These are phyloP conservation scores for Coecobrya sp. DNA, from an alignment of 2,888 invertebrate species.

Conservation along the genomic window DNA sequence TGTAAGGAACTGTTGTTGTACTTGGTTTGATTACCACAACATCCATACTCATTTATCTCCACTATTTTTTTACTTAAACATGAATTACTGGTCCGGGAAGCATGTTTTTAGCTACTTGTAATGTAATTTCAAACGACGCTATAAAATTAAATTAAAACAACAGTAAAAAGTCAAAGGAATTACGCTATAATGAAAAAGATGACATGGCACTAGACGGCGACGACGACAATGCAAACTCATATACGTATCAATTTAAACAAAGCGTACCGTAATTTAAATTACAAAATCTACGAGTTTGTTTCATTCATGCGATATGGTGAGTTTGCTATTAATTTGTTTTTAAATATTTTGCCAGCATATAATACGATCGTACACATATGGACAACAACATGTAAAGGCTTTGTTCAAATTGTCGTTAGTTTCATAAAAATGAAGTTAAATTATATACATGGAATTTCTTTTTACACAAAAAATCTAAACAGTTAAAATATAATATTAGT, in stretches of 20 bases:
- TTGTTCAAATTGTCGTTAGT: conserved; percentile 16
- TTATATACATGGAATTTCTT: conserved; percentile 38
- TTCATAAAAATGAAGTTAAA: not conserved
- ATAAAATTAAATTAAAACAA: conserved; percentile 78
- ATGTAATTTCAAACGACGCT: conserved; percentile 16
- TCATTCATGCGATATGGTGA: conserved; percentile 9
- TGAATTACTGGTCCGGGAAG: conserved; percentile 56
- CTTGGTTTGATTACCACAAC: conserved; percentile 4
- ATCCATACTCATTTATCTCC: conserved; percentile 39
- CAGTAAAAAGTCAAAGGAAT: conserved; percentile 69
- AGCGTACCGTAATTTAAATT: conserved; percentile 45
- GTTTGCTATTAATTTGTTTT: conserved; percentile 7
- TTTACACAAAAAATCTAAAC: conserved; percentile 38
- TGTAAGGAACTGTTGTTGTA: conserved; percentile 57
- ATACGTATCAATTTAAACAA: conserved; percentile 8
- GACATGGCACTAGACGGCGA: conserved; percentile 74
- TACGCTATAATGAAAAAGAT: conserved; percentile 62
- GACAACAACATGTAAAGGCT: not conserved
- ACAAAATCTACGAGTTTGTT: conserved; percentile 54
- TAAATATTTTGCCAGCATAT: conserved; percentile 52
- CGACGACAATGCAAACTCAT: conserved; percentile 55
- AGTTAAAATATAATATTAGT: conserved; percentile 29
- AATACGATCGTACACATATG: not conserved
- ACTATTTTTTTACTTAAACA: conserved; percentile 10
- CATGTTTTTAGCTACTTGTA: conserved; percentile 15